phyloP scores from a whole-genome alignment of 1,140 invertebrate genomes.

The Neotoxoptera formosana region DNA sequence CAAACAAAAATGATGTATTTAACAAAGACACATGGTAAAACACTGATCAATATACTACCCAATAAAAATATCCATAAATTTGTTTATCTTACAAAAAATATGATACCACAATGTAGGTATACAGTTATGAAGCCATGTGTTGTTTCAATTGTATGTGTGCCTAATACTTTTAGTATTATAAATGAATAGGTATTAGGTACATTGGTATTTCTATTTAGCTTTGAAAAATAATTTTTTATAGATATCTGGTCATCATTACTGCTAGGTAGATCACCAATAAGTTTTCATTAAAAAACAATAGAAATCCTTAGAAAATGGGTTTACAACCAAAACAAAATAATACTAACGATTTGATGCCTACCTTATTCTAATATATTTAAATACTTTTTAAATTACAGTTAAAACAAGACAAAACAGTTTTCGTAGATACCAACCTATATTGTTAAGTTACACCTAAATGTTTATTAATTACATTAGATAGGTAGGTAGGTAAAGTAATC shows the following conservation, averaged over 20 bases:
- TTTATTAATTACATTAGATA: slow-evolving; percentile 4
- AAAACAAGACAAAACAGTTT: background rate
- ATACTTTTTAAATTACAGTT: background rate
- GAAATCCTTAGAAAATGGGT: background rate
- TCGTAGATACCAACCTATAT: background rate
- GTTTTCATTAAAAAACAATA: background rate
- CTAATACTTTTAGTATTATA: background rate
- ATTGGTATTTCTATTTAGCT: background rate
- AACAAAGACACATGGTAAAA: background rate
- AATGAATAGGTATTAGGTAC: background rate
- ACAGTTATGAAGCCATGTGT: background rate
- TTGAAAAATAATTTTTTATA: background rate
- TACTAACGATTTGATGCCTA: background rate
- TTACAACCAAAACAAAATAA: background rate
- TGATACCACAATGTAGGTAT: background rate
- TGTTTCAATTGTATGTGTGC: background rate
- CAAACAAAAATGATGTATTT: background rate
- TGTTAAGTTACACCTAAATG: background rate
- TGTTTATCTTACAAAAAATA: background rate
- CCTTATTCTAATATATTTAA: background rate
- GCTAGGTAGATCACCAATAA: background rate
- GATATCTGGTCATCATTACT: background rate
- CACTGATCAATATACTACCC: background rate
- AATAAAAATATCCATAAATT: background rate
- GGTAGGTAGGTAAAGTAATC: background rate